A percentile compares a stretch with the other conserved stretches of the same genome.
phyloP scores from a whole-genome alignment of 2,797 vertebrate species.

The Megaceryle alcyon region DNA sequence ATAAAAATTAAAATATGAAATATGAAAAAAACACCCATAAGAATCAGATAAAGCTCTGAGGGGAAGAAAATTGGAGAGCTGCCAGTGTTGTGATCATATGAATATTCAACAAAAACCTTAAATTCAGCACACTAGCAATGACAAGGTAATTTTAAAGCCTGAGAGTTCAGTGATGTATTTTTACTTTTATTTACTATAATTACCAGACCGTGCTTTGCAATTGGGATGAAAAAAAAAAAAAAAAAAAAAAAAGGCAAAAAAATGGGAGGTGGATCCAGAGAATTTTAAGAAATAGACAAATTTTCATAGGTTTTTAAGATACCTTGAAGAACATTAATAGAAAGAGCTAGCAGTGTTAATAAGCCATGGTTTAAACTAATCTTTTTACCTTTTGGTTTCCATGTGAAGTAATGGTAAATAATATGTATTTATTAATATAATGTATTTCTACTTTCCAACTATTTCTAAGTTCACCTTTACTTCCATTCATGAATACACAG shows the following conservation, averaged over 20 bases:
- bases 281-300: background rate
- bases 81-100: background rate
- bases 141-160: background rate
- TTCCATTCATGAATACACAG: background rate
- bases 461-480: background rate
- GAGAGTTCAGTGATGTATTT: background rate
- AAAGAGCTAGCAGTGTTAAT: background rate
- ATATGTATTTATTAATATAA: background rate
- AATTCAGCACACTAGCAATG: background rate
- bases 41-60: background rate
- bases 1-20: background rate
- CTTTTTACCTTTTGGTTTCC: background rate
- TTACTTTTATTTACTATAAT: background rate
- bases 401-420: background rate
- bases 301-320: background rate
- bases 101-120: constrained; percentile 7
- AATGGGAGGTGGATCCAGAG: background rate
- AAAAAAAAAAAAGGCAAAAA: background rate
- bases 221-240: background rate
- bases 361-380: background rate
- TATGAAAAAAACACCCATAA: background rate
- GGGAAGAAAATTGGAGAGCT: background rate
- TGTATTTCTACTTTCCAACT: background rate
- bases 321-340: background rate
- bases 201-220: background rate